Percentiles rank a stretch among this genome's conserved stretches.
Conservation (phyloP, 92 coral and sea anemone genomes). For the Plumapathes pennacea region DNA sequence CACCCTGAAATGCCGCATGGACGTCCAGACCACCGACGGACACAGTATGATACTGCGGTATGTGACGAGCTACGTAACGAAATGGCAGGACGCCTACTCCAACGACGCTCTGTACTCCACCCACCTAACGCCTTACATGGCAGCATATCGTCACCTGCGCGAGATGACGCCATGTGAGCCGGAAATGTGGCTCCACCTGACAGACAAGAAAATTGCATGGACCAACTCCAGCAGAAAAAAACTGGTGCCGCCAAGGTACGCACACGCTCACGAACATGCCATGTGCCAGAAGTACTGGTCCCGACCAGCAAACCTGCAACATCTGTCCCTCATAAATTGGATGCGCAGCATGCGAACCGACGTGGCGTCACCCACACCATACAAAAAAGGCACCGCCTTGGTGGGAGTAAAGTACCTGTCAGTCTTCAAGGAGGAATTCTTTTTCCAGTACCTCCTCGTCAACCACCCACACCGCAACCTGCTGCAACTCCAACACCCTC, state of each 20-base stretch:
- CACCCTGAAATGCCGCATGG: slow-evolving; percentile 19
- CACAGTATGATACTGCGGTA: slow-evolving; percentile 17
- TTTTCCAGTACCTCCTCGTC: slow-evolving; percentile 2
- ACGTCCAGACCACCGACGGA: slow-evolving; percentile 25
- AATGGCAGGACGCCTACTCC: slow-evolving; percentile 16
- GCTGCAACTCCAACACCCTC: neutral
- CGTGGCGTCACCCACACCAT: slow-evolving; percentile 5
- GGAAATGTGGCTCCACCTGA: neutral
- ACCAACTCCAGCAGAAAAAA: neutral
- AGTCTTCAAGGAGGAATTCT: neutral
- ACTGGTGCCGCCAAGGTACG: neutral
- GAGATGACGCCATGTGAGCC: slow-evolving; percentile 6
- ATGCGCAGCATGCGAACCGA: neutral
- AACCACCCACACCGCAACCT: neutral
- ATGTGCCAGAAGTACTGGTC: neutral
- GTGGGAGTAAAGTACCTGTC: neutral
- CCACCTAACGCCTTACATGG: neutral
- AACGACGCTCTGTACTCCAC: neutral
- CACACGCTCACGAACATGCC: neutral
- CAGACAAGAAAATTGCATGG: slow-evolving; percentile 2
- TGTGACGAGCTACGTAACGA: slow-evolving; percentile 19
- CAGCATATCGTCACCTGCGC: neutral
- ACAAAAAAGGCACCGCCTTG: neutral
- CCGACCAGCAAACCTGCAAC: neutral
- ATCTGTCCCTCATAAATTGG: neutral